Percentiles rank a stretch among this genome's conserved stretches.
These are phyloP conservation scores for Zoroaster sp. DNA, from an alignment of 53 echinoderm and acorn worm genomes.

Conservation along the genomic window DNA sequence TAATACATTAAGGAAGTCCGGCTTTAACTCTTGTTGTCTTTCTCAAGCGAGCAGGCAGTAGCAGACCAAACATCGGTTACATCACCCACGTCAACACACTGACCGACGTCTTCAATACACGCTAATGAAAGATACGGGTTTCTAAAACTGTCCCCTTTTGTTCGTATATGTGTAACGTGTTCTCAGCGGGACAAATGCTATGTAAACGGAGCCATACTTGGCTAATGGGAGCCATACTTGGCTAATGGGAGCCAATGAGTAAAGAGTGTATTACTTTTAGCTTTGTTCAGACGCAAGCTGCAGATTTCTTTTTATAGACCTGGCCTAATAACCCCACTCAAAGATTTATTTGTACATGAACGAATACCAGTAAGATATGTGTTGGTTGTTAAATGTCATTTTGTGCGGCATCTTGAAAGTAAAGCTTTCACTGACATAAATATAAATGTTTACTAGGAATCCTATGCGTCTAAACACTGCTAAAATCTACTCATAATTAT, in stretches of 20 bases:
- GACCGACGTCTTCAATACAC: slow-evolving; percentile 16
- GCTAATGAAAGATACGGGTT: slow-evolving; percentile 51
- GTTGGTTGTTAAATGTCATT: not conserved
- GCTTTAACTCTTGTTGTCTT: slow-evolving; percentile 2
- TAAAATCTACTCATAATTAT: not conserved
- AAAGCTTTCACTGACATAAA: too few relatives aligned
- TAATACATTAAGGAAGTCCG: slow-evolving; percentile 33
- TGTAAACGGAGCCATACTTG: slow-evolving; percentile 22
- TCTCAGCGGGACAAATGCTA: slow-evolving; percentile 42
- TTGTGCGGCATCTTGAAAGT: too few relatives aligned
- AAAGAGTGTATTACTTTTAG: slow-evolving; percentile 5
- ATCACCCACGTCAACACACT: slow-evolving; percentile 40
- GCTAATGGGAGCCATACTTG: slow-evolving; percentile 20
- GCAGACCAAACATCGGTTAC: slow-evolving; percentile 32
- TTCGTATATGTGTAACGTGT: slow-evolving; percentile 51
- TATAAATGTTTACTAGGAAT: not conserved
- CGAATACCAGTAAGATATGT: not conserved
- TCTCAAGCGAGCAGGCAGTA: slow-evolving; percentile 31
- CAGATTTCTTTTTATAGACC: not conserved
- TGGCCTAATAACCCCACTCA: slow-evolving; percentile 31
- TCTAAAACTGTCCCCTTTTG: slow-evolving; percentile 47
- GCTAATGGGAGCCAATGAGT: slow-evolving; percentile 36
- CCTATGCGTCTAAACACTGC: not conserved
- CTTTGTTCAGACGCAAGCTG: slow-evolving; percentile 20
- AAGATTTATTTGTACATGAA: not conserved